Conservation (phyloP, 2,888 invertebrate genomes). For the Stegana nigrithorax region DNA sequence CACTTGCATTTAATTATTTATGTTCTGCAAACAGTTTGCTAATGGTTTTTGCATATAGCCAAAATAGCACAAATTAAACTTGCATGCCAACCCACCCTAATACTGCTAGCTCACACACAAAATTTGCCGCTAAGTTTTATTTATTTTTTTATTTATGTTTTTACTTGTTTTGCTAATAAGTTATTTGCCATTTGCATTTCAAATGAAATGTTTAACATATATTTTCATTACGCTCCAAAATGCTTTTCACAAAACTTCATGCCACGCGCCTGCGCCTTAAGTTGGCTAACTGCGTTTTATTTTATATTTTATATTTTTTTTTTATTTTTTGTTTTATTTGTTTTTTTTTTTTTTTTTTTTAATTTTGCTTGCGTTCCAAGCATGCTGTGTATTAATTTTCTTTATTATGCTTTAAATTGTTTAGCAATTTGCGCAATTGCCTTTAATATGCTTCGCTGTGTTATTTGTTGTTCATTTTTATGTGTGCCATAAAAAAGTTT, state of each 20-base stretch:
- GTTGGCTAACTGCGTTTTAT: too few species aligned
- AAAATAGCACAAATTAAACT: too few species aligned
- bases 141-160: too few species aligned
- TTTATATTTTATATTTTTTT: neutral
- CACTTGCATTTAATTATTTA: conserved; percentile 8
- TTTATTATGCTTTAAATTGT: conserved; percentile 9
- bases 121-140: too few species aligned
- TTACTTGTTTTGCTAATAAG: conserved; percentile 4
- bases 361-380: neutral
- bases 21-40: neutral
- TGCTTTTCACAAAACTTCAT: too few species aligned
- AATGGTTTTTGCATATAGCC: conserved; percentile 11
- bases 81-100: too few species aligned
- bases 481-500: neutral
- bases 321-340: neutral
- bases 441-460: conserved; percentile 13
- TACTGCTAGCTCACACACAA: too few species aligned
- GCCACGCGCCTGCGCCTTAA: too few species aligned
- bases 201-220: conserved; percentile 8
- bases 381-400: conserved; percentile 1
- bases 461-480: neutral
- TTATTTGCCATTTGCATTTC: conserved; percentile 6
- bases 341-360: neutral
- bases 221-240: neutral
- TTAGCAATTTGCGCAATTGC: conserved; percentile 14